Conservation (phyloP, 2,113 vertebrate genomes). For the Tychaedon coryphoeus region DNA sequence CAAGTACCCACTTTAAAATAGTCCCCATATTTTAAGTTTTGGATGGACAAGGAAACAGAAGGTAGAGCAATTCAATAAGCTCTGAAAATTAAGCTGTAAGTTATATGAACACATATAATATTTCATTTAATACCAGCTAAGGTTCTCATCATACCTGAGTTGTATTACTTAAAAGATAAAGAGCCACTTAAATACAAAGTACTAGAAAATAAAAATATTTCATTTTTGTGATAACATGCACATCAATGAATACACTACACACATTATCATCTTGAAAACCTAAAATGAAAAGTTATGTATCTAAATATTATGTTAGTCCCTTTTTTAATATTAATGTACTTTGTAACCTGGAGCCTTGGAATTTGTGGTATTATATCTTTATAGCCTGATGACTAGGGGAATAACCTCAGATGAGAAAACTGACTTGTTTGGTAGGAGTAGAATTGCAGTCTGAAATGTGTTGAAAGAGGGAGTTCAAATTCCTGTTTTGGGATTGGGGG, state of each 20-base stretch:
- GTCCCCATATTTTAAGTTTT: background rate
- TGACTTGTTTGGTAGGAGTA: background rate
- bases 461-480: background rate
- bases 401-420: background rate
- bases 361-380: background rate
- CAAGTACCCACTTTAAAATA: background rate
- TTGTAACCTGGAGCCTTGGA: background rate
- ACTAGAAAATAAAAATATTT: background rate
- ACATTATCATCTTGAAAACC: background rate
- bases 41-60: background rate
- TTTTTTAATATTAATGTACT: background rate
- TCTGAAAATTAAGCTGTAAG: background rate
- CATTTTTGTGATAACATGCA: background rate
- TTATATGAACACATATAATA: background rate
- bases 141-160: background rate
- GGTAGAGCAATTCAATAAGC: background rate
- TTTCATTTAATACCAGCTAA: background rate
- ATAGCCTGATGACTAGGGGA: background rate
- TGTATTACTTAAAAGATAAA: background rate
- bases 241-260: background rate
- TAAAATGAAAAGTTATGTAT: background rate
- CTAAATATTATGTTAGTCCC: background rate
- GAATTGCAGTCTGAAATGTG: background rate
- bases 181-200: background rate
- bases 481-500: rapidly evolving